phyloP scores from a whole-genome alignment of 2,888 invertebrate species.

The Lasioglossum pauxillum region DNA sequence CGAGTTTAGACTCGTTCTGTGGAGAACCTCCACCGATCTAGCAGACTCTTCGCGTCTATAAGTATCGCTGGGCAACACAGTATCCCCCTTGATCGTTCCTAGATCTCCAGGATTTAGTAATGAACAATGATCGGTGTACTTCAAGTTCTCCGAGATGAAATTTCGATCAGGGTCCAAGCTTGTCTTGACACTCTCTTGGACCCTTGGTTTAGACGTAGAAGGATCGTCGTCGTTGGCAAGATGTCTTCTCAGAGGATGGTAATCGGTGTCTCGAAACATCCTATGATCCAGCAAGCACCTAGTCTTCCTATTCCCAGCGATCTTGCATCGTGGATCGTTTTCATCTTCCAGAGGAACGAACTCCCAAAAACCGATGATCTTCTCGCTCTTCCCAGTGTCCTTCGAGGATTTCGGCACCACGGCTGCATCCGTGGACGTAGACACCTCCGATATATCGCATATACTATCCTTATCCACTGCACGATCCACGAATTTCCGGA shows the following conservation, averaged over 20 bases:
- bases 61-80: neutral
- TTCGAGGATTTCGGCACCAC: neutral
- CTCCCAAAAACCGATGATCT: constrained; percentile 47
- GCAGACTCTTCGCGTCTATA: neutral
- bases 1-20: neutral
- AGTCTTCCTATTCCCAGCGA: neutral
- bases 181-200: neutral
- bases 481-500: constrained; percentile 35
- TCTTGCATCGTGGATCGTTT: neutral
- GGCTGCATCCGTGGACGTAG: neutral
- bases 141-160: neutral
- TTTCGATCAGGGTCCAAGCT: neutral
- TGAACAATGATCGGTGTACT: neutral
- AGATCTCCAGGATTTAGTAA: neutral
- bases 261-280: neutral
- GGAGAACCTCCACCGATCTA: neutral
- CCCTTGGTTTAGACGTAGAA: no score
- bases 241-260: neutral
- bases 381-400: neutral
- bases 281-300: neutral
- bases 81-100: neutral
- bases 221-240: neutral
- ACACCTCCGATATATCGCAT: neutral
- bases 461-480: constrained; percentile 59
- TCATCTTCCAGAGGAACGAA: constrained; percentile 46